phyloP scores from a whole-genome alignment of 1,140 invertebrate species.

The Anagrus nilaparvatae region DNA sequence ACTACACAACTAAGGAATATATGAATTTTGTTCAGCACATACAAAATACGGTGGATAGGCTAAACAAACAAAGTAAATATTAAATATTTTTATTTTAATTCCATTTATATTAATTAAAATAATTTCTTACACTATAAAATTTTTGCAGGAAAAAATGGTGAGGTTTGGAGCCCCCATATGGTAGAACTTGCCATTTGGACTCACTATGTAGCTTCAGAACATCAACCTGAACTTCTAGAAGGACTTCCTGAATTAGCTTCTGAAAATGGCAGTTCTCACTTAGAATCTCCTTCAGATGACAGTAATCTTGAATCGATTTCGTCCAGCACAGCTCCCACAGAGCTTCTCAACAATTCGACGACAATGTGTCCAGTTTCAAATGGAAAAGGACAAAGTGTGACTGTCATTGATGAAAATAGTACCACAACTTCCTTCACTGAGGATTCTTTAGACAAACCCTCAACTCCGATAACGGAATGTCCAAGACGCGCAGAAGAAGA shows the following conservation, averaged over 20 bases:
- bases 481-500: slow-evolving; percentile 29
- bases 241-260: slow-evolving; percentile 53
- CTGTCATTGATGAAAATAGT: slow-evolving; percentile 40
- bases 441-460: slow-evolving; percentile 53
- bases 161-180: slow-evolving; percentile 69
- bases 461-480: slow-evolving; percentile 34
- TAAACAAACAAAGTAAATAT: slow-evolving; percentile 64
- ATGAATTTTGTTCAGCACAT: slow-evolving; percentile 88
- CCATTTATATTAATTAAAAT: slow-evolving; percentile 3
- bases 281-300: slow-evolving; percentile 42
- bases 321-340: slow-evolving; percentile 18
- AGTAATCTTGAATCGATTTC: slow-evolving; percentile 43
- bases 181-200: slow-evolving; percentile 87
- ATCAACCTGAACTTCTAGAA: slow-evolving; percentile 72
- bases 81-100: slow-evolving; percentile 1
- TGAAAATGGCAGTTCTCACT: slow-evolving; percentile 46
- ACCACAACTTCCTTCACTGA: slow-evolving; percentile 63
- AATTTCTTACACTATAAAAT: slow-evolving; percentile 9
- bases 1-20: slow-evolving; percentile 94
- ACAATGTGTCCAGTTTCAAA: slow-evolving; percentile 3
- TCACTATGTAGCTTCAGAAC: slow-evolving; percentile 73
- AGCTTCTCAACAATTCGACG: slow-evolving; percentile 22
- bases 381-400: slow-evolving; percentile 24
- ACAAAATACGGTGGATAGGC: slow-evolving; percentile 65
- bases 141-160: slow-evolving; percentile 44